Evolutionary conservation across 2,797 vertebrate genomes (phyloP).

Genomic region (Aldrovandia affinis): DNA sequence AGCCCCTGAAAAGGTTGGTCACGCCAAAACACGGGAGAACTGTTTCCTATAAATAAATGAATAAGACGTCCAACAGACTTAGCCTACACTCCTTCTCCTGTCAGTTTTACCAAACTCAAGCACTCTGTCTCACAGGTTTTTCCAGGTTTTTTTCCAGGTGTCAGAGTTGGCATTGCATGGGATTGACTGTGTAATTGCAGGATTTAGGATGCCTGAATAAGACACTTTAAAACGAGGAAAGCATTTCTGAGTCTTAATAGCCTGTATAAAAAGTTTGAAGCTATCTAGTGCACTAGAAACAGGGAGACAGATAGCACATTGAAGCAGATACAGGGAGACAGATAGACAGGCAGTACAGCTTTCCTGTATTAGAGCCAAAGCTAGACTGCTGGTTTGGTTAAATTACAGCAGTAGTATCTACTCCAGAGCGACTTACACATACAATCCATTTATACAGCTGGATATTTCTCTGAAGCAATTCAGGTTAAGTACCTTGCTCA

Average conservation of each 20-base stretch:
- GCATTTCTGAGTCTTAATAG: too few species aligned
- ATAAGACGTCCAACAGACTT: conserved; percentile 29
- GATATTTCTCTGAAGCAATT: too few species aligned
- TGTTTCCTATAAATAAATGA: conserved; percentile 32
- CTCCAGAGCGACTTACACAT: neutral
- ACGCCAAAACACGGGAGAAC: conserved; percentile 36
- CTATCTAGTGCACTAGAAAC: neutral
- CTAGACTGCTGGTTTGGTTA: neutral
- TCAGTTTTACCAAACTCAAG: neutral
- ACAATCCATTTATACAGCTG: too few species aligned
- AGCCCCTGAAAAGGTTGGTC: conserved; percentile 26
- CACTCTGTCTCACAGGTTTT: neutral
- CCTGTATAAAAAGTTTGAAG: neutral
- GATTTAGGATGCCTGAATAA: neutral
- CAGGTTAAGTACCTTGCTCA: too few species aligned
- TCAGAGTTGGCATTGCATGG: neutral
- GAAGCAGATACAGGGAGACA: neutral
- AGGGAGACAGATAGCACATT: neutral
- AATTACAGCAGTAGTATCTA: neutral
- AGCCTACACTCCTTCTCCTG: neutral
- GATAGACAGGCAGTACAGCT: neutral
- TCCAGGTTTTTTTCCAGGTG: neutral
- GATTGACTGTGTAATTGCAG: neutral
- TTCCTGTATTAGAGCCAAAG: neutral
- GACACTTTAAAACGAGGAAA: neutral